These are phyloP conservation scores for Pseudochirops cupreus DNA, from an alignment of 2,797 vertebrate genomes.

Conservation along the genomic window DNA sequence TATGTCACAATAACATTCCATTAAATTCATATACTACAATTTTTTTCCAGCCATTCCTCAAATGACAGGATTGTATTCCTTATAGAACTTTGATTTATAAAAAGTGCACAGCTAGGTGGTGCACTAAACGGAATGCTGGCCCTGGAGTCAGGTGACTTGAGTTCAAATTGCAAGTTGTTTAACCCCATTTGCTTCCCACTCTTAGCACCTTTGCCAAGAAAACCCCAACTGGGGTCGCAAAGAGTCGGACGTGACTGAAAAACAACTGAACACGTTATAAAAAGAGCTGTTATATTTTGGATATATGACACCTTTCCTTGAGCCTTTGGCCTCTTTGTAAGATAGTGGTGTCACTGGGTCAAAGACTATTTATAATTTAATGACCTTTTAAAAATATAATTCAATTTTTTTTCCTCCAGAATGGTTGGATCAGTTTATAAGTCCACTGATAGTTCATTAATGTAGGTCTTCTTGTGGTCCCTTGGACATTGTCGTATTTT, in stretches of 20 bases:
- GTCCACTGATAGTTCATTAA: neutral
- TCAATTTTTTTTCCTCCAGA: neutral
- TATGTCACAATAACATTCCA: neutral
- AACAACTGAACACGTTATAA: neutral
- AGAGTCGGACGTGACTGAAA: neutral
- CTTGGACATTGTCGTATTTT: neutral
- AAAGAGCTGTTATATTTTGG: neutral
- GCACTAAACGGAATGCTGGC: neutral
- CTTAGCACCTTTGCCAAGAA: neutral
- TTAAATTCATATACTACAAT: neutral
- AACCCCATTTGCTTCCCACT: neutral
- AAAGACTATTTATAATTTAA: neutral
- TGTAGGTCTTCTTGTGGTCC: neutral
- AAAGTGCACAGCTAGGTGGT: neutral
- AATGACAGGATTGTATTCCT: neutral
- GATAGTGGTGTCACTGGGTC: neutral
- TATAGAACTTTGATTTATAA: neutral
- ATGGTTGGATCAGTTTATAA: neutral
- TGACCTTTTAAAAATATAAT: neutral
- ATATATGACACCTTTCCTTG: neutral
- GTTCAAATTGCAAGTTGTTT: neutral
- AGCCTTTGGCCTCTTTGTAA: neutral
- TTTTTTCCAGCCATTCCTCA: neutral
- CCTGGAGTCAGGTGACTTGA: neutral
- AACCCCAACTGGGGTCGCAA: neutral